These are phyloP conservation scores for Cecropterus lyciades DNA, from an alignment of 1,140 invertebrate genomes.

Conservation along the genomic window DNA sequence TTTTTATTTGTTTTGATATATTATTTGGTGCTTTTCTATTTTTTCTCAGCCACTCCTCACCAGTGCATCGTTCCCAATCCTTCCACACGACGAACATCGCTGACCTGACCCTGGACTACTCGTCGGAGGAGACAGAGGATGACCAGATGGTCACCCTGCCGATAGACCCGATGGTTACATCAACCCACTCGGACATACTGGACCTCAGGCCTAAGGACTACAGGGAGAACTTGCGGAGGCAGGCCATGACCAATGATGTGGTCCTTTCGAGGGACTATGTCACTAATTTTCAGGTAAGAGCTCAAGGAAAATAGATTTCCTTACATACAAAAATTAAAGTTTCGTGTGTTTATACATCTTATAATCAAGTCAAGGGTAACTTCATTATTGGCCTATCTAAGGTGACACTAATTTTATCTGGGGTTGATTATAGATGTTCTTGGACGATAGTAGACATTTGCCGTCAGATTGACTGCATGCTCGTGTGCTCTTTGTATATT, in stretches of 20 bases:
- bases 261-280: conserved; percentile 69
- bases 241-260: conserved; percentile 63
- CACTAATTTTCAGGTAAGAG: conserved; percentile 72
- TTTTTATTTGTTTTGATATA: no score
- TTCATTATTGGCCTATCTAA: no score
- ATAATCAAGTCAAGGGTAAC: no score
- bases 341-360: no score
- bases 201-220: conserved; percentile 50
- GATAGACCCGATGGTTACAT: conserved; percentile 69
- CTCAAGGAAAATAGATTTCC: no score
- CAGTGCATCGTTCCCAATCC: conserved; percentile 79
- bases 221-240: conserved; percentile 56
- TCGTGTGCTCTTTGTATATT: no score
- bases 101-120: conserved; percentile 69
- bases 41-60: conserved; percentile 74
- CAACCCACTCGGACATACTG: conserved; percentile 71
- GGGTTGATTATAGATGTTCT: no score
- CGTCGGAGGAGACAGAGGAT: conserved; percentile 66
- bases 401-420: no score
- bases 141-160: conserved; percentile 61
- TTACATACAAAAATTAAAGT: no score
- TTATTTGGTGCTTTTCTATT: no score
- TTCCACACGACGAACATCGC: conserved; percentile 77
- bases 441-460: no score
- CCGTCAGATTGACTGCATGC: no score